Base-by-base conservation (phyloP, 2,113 vertebrate genomes). In the Oxyruncus cristatus region DNA sequence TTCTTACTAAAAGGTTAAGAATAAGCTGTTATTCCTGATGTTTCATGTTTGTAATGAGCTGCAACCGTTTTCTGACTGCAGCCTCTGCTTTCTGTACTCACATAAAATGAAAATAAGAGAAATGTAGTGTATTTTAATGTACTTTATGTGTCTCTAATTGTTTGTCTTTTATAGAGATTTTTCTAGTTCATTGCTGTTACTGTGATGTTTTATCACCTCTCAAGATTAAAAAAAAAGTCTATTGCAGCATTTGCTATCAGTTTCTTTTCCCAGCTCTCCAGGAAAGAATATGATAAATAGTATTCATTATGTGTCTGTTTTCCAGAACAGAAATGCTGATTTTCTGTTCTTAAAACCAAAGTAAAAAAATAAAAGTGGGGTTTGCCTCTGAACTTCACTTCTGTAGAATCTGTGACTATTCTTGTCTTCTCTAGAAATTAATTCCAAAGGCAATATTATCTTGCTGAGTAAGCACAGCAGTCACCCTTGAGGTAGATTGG, bases 401-500 rank as follows among this genome's bases (percentile, higher is more conserved):
- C 11, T 53, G 10, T 76, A 41, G 5, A 28, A 39, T 71, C 56
- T 61, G 30, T 78, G 35, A 58, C 78, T 77, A 76, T 88, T 81
- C 46, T 80, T 81, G 21, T 11, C 5, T 92, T 21, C 85, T 82
- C n/a, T 65, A 76, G 50, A 84, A 87, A 68, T 91, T 65, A 55
- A 52, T 92, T 84, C 78, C 30, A 44, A 66, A 92, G 41, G 18
- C 41, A 71, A 35, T 70, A 23, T 49, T 55, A 61, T 71, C 62
- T 88, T 80, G 20, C 67, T 93, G 75, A 83, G n/a, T 49, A 93
- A 93, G 77, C 58, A 78, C 87, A 95, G 73, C 44, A 95, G 46
- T 89, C 6, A 8, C 53, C 39, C 61, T 75, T 66, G 52, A 88
- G 81, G 73, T 77, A 93, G 68, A 76, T 80, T 12, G 3, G 14